phyloP scores from a whole-genome alignment of 1,140 invertebrate species.

The Euwallacea fornicatus region DNA sequence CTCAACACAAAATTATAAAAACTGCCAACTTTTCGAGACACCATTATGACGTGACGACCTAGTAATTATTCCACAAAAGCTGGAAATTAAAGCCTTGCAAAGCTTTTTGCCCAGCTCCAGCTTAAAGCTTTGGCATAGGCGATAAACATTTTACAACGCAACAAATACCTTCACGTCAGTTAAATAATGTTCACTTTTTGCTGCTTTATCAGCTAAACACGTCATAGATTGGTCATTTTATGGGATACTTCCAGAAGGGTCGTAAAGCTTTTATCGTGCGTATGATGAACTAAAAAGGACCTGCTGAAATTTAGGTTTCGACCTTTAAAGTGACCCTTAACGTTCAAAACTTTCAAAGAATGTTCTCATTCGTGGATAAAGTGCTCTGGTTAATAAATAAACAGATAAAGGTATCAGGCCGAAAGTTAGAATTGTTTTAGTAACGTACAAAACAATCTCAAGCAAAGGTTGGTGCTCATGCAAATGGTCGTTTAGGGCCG shows the following conservation, averaged over 20 bases:
- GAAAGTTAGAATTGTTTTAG: background rate
- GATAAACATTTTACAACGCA: slow-evolving; percentile 22
- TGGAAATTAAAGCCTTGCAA: background rate
- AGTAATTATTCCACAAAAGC: background rate
- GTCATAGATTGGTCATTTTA: slow-evolving; percentile 18
- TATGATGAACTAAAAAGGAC: too few relatives aligned
- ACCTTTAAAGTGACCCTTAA: too few relatives aligned
- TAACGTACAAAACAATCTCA: slow-evolving; percentile 11
- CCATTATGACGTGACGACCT: background rate
- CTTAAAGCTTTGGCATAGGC: slow-evolving; percentile 6
- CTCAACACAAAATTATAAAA: too few relatives aligned
- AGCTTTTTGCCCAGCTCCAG: slow-evolving; percentile 1
- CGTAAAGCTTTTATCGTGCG: too few relatives aligned
- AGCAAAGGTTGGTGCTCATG: background rate
- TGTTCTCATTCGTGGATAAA: too few relatives aligned
- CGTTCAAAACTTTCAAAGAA: too few relatives aligned
- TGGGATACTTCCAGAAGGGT: background rate
- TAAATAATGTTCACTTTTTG: slow-evolving; percentile 16
- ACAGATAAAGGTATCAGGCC: too few relatives aligned
- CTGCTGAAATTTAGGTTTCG: too few relatives aligned
- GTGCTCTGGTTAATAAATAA: too few relatives aligned
- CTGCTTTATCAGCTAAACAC: slow-evolving; percentile 7
- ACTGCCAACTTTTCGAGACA: too few relatives aligned
- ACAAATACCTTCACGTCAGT: slow-evolving; percentile 18
- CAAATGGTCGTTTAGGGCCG: slow-evolving; percentile 4